Base-by-base conservation (phyloP, 1,140 invertebrate genomes). In the Trichogramma pretiosum region DNA sequence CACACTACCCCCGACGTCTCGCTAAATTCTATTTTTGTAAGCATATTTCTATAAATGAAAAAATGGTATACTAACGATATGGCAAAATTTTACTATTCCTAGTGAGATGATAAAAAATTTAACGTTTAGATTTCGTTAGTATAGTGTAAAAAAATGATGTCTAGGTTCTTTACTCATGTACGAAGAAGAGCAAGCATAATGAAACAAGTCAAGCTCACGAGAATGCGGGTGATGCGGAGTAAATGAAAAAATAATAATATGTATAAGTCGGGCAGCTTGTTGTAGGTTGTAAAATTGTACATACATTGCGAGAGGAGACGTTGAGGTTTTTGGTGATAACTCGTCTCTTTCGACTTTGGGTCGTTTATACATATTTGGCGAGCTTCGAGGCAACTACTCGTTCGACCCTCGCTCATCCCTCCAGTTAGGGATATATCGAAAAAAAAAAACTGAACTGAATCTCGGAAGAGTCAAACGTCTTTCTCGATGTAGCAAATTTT, bases 1-100 rank as follows among this genome's bases (percentile, higher is more conserved):
- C 62, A 28, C n/a, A 58, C 61, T 62, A 34, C 13, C 45, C 62
- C 61, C 60, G 56, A 59, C 58, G 67, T 64, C 63, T 70, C 68
- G 67, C 69, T 57, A 72, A 72, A 72, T 72, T 72, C 68, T 71
- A 72, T 72, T 71, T 72, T 72, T 72, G 68, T 72, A 72, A 72
- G 70, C 68, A 72, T 72, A 72, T 72, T 72, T 71, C 68, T 72
- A 71, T 72, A 72, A 72, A 52, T 23, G 38, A 48, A 41, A 46
- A 52, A 56, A 65, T 68, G 64, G 65, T 70, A 70, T 70, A 72
- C 68, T 70, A 70, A 72, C 67, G 69, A 70, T 67, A 70, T 59
- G 60, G 66, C 68, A 72, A 72, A 72, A 72, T 70, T 72, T 47
- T 70, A 72, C 68, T 71, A 71, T 72, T 70, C 69, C 66, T 70